Evolutionary conservation across 2,797 vertebrate genomes (phyloP).

Genomic region (Acrossocheilus fasciatus): DNA sequence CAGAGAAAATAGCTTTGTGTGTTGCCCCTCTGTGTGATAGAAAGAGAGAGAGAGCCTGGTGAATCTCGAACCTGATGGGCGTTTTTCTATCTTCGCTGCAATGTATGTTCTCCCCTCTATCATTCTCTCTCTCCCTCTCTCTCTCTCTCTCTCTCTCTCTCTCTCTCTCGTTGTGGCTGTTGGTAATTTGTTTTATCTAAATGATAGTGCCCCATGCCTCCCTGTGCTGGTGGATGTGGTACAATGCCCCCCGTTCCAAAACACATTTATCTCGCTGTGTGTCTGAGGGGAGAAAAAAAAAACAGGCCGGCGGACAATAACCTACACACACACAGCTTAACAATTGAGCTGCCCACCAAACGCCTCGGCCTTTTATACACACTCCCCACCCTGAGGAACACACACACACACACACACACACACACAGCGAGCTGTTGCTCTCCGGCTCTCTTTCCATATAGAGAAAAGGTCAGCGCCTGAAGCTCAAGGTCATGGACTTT

Average conservation of each 20-base stretch:
- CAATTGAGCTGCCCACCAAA: conserved; percentile 35
- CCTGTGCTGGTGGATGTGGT: conserved; percentile 69
- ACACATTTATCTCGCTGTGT: conserved; percentile 77
- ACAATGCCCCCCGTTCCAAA: conserved; percentile 73
- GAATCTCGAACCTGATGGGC: conserved; percentile 46
- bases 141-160: conserved; percentile 42
- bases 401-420: conserved; percentile 2
- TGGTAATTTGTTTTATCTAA: conserved; percentile 85
- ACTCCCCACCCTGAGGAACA: conserved; percentile 15
- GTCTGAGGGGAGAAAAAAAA: conserved; percentile 53
- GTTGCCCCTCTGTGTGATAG: conserved; percentile 60
- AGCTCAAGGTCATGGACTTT: conserved; percentile 40
- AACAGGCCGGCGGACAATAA: conserved; percentile 57
- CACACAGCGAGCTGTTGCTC: conserved; percentile 8
- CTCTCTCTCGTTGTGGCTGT: conserved; percentile 64
- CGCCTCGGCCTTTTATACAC: background rate
- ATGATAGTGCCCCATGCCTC: conserved; percentile 65
- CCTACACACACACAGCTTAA: conserved; percentile 54
- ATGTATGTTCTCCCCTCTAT: conserved; percentile 30
- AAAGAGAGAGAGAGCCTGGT: conserved; percentile 39
- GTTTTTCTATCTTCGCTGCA: conserved; percentile 49
- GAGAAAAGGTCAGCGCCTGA: conserved; percentile 23
- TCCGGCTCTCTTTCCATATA: background rate
- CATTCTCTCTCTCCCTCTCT: conserved; percentile 23
- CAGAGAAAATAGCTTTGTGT: conserved; percentile 77